These are phyloP conservation scores for Mus pahari DNA, from an alignment of 2,113 vertebrate species.

Conservation along the genomic window DNA sequence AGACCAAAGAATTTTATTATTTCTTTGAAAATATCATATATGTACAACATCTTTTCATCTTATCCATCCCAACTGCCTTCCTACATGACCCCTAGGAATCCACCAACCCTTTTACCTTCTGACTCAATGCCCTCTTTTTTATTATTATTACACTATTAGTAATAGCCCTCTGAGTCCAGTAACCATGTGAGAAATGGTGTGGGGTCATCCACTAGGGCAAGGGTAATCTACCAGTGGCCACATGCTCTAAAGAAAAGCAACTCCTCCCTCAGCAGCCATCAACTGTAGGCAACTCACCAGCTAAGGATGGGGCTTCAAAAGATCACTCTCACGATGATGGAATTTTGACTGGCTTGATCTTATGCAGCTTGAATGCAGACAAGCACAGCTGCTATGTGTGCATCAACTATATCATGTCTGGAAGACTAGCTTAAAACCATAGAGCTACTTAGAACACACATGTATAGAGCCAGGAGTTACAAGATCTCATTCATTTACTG, in stretches of 20 bases:
- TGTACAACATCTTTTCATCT: background rate
- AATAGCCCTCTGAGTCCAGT: background rate
- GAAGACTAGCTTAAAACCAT: background rate
- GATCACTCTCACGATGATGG: background rate
- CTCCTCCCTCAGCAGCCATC: background rate
- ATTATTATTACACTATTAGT: background rate
- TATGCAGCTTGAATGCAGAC: background rate
- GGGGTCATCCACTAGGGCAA: background rate
- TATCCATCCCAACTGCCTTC: background rate
- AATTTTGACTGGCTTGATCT: background rate
- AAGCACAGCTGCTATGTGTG: background rate
- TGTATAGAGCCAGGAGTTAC: no score
- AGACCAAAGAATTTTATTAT: background rate
- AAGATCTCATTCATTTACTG: background rate
- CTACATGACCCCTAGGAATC: background rate
- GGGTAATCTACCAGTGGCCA: background rate
- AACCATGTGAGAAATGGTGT: background rate
- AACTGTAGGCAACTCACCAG: background rate
- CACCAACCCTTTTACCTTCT: background rate
- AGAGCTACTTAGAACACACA: background rate
- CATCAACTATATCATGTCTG: background rate
- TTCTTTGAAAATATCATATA: background rate
- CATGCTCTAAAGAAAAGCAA: background rate
- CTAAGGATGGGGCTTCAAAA: background rate
- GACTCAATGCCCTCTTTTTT: background rate